A percentile compares a stretch with the other conserved stretches of the same genome.
phyloP scores from a whole-genome alignment of 2,113 vertebrate genomes.

The Puntigrus tetrazona region DNA sequence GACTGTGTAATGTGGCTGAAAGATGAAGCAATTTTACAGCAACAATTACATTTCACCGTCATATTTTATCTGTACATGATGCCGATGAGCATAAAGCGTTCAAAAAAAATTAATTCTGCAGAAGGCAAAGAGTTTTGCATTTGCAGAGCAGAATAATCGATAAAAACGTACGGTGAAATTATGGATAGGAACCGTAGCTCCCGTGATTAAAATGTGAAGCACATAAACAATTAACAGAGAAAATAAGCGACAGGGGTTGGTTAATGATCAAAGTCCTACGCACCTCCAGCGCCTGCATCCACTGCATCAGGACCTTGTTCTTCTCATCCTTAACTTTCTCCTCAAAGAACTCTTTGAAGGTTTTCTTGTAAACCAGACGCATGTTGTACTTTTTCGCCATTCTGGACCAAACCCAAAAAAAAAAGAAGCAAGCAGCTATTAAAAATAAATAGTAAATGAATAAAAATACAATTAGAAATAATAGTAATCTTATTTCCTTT shows the following conservation, averaged over 20 bases:
- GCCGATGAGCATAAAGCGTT: no score
- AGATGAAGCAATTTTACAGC: background rate
- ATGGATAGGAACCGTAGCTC: background rate
- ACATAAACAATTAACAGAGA: background rate
- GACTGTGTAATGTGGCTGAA: background rate
- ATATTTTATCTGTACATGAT: no score
- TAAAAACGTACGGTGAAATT: background rate
- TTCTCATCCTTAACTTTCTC: constrained; percentile 88
- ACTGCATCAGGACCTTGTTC: constrained; percentile 85
- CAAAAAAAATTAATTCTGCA: no score
- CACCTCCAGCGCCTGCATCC: constrained; percentile 90
- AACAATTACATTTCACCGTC: background rate
- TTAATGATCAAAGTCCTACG: background rate
- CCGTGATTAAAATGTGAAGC: background rate
- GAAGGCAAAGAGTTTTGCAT: no score
- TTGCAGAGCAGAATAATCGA: background rate
- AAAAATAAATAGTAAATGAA: background rate
- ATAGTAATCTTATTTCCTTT: no score
- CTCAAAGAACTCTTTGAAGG: constrained; percentile 90
- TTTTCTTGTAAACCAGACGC: constrained; percentile 88
- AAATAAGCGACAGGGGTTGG: background rate
- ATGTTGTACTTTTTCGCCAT: constrained; percentile 94
- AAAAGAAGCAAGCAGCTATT: background rate
- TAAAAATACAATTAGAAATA: no score
- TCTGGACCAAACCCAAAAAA: constrained; percentile 68